Base-by-base conservation (phyloP, 2,888 invertebrate genomes). In the Drosophila picticornis region DNA sequence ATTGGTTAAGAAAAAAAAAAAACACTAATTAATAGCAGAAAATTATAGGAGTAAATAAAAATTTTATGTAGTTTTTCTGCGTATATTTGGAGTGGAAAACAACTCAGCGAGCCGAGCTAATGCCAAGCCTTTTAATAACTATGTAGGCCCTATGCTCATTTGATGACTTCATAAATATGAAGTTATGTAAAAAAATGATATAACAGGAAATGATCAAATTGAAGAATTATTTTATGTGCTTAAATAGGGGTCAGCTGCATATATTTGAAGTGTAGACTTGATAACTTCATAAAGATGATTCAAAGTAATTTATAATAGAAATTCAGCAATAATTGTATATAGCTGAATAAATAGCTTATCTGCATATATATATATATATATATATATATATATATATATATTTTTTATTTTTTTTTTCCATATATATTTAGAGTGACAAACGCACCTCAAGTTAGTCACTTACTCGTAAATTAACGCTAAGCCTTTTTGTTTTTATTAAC, bases 111-210 rank as follows among this genome's bases (percentile, higher is more conserved):
- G n/a, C n/a, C n/a, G n/a, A 9, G 40, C 40, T 10, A n/a, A n/a
- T n/a, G 40, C 22, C 11, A 43, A 22, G 22, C 40, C 40, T 22
- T 5, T 40, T 22, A n/a, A 40, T 22, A 11, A 40, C 5, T 11
- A 40, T 40, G 40, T 10, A n/a, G 10, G 40, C 10, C 38, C n/a
- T 11, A 22, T 11, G 22, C 69, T 76, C 72, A 83, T 85, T 76
- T 88, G 51, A 85, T 69, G 67, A 70, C 67, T 86, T 68, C 43
- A 72, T 75, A 72, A 55, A 63, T 59, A 31, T 43, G 43, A 22
- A 2, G 5, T 11, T 22, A 22, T 22, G 22, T 11, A 22, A 11
- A 19, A 38, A 19, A 16, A 25, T 22, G 16, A 34, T 46, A 25
- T 43, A 43, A 16, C 25, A 22, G 4, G 25, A 46, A 25, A 4